phyloP scores from a whole-genome alignment of 23 tunicate genomes.

The Phallusia fumigata region DNA sequence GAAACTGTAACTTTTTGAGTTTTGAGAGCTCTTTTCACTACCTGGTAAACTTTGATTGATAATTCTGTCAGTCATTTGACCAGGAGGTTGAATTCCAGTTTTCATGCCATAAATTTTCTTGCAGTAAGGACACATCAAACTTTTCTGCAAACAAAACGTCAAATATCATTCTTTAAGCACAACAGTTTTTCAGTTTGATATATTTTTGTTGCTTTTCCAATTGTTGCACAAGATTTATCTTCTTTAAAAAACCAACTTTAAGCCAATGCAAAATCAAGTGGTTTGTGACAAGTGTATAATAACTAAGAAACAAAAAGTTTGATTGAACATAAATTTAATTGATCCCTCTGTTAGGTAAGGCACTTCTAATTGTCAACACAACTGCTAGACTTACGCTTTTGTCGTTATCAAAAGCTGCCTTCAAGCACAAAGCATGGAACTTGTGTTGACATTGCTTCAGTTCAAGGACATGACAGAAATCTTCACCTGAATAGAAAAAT shows the following conservation, averaged over 20 bases:
- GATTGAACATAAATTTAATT: too few relatives aligned
- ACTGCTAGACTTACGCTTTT: background rate
- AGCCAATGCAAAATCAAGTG: too few relatives aligned
- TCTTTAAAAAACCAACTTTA: too few relatives aligned
- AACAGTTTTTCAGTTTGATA: too few relatives aligned
- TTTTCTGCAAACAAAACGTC: too few relatives aligned
- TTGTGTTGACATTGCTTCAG: constrained; percentile 59
- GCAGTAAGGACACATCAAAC: constrained; percentile 75
- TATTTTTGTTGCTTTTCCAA: too few relatives aligned
- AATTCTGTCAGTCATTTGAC: constrained; percentile 38
- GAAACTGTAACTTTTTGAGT: background rate
- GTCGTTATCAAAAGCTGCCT: constrained; percentile 40
- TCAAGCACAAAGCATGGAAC: constrained; percentile 58
- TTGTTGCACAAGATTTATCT: too few relatives aligned
- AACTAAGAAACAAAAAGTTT: too few relatives aligned
- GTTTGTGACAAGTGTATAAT: too few relatives aligned
- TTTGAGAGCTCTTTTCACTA: background rate
- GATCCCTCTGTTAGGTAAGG: too few relatives aligned
- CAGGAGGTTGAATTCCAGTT: constrained; percentile 67
- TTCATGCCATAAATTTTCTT: constrained; percentile 61
- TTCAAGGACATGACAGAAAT: constrained; percentile 19
- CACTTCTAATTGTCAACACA: background rate
- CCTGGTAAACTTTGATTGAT: constrained; percentile 33
- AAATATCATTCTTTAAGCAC: too few relatives aligned
- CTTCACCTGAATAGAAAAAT: background rate